phyloP scores from a whole-genome alignment of 2,888 invertebrate species.

The Lagria hirta region DNA sequence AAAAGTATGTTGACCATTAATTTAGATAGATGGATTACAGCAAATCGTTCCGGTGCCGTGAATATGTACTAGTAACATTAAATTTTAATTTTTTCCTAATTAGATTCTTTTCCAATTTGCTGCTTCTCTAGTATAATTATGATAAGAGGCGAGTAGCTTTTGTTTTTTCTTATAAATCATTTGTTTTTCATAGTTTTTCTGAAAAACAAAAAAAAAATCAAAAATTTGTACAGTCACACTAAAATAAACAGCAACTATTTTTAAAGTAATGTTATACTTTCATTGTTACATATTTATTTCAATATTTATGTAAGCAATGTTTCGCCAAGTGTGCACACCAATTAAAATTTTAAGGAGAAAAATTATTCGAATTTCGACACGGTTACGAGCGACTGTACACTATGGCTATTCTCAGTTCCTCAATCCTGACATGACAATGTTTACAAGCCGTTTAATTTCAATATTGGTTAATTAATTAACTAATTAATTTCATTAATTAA shows the following conservation, averaged over 20 bases:
- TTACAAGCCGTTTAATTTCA: no score
- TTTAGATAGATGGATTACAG: background rate
- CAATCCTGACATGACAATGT: no score
- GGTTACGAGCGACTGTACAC: slow-evolving; percentile 12
- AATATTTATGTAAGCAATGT: slow-evolving; percentile 32
- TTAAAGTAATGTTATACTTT: slow-evolving; percentile 29
- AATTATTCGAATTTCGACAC: slow-evolving; percentile 29
- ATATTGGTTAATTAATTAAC: slow-evolving; percentile 5
- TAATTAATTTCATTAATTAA: slow-evolving; percentile 13
- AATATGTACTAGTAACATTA: background rate
- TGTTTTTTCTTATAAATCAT: no score
- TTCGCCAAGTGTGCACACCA: slow-evolving; percentile 28
- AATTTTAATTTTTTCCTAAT: background rate
- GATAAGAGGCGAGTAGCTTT: no score
- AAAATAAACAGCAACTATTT: slow-evolving; percentile 30
- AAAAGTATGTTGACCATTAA: background rate
- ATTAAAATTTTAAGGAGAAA: slow-evolving; percentile 31
- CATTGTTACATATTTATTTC: slow-evolving; percentile 33
- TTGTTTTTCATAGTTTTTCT: background rate
- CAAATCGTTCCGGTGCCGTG: slow-evolving; percentile 2
- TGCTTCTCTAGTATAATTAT: no score
- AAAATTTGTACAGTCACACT: no score
- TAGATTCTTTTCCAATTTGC: background rate
- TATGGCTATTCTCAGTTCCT: no score
- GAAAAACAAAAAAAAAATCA: background rate